phyloP scores from a whole-genome alignment of 2,797 vertebrate genomes.

The Iguana delicatissima region DNA sequence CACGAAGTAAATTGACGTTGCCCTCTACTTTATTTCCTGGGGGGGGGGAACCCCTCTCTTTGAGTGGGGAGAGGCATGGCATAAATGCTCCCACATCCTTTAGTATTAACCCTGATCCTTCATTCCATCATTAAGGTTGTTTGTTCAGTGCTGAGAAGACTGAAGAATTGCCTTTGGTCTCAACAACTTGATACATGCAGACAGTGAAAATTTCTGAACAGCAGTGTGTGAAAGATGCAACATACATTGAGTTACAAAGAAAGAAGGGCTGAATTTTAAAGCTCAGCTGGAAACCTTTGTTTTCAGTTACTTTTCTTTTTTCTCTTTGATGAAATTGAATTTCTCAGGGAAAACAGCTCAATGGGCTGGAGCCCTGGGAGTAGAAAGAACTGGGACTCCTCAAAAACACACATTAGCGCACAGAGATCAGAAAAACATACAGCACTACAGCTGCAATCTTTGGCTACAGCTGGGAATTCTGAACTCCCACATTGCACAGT shows the following conservation, averaged over 20 bases:
- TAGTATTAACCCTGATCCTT: not conserved
- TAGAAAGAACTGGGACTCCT: not conserved
- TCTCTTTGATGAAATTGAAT: not conserved
- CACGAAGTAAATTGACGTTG: too few species aligned
- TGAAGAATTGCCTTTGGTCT: not conserved
- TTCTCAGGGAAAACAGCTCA: not conserved
- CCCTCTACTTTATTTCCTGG: too few species aligned
- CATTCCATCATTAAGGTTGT: not conserved
- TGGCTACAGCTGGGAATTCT: not conserved
- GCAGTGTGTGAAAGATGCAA: not conserved
- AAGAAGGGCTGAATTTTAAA: not conserved
- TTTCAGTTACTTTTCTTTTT: too few species aligned
- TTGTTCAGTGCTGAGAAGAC: not conserved
- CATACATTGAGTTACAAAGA: not conserved
- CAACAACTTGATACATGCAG: not conserved
- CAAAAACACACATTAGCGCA: not conserved
- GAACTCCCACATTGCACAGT: not conserved
- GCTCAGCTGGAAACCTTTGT: not conserved
- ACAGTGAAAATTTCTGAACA: not conserved
- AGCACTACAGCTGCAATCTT: not conserved
- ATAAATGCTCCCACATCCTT: too few species aligned
- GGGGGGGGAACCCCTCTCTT: too few species aligned
- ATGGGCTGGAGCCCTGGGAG: not conserved
- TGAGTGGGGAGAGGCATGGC: too few species aligned
- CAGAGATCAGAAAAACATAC: not conserved